Evolutionary conservation across 2,113 vertebrate species (phyloP).

Genomic region (Guaruba guarouba): DNA sequence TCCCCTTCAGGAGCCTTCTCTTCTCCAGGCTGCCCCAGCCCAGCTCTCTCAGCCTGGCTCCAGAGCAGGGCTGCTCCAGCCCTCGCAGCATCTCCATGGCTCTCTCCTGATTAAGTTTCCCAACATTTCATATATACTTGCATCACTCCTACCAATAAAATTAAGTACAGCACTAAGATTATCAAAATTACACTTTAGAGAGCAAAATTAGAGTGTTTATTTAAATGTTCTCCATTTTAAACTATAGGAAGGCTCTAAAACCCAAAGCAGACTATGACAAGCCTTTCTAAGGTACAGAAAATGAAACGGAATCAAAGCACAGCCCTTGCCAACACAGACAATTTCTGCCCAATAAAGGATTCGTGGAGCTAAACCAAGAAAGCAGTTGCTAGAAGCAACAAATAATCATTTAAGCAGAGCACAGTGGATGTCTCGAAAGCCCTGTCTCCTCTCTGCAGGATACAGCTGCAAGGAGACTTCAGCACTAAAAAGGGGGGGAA

Average conservation of each 20-base stretch:
- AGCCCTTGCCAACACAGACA: background rate
- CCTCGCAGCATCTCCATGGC: too few species aligned
- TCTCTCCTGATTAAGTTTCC: background rate
- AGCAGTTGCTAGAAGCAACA: slow-evolving; percentile 13
- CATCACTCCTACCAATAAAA: background rate
- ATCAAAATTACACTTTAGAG: background rate
- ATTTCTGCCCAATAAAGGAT: background rate
- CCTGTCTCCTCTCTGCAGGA: background rate
- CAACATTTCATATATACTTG: background rate
- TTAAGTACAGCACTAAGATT: background rate
- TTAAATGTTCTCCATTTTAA: background rate
- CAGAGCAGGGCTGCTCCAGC: background rate
- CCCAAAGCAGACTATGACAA: background rate
- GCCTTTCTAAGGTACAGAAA: background rate
- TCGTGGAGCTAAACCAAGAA: background rate
- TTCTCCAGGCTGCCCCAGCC: too few species aligned
- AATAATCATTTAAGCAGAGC: background rate
- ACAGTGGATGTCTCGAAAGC: background rate
- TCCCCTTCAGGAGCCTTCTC: too few species aligned
- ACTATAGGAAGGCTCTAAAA: background rate
- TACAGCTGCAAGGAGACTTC: background rate
- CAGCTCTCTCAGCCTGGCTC: background rate
- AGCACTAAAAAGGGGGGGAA: background rate
- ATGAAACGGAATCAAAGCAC: background rate
- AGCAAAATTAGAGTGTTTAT: background rate